phyloP scores from a whole-genome alignment of 2,888 invertebrate species.

The Seira ritae region DNA sequence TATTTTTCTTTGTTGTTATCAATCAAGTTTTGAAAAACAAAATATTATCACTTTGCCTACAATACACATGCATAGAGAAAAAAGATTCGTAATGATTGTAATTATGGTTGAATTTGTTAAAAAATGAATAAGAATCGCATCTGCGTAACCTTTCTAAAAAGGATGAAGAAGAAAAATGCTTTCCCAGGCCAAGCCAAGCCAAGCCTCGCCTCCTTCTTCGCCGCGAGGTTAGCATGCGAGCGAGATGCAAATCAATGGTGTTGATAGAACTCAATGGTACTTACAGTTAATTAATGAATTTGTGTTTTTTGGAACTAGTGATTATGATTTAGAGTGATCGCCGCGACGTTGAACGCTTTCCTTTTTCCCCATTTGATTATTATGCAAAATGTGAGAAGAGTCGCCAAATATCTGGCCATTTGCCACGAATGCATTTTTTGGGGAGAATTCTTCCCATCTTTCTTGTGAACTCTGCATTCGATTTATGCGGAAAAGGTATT shows the following conservation, averaged over 20 bases:
- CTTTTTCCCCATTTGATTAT: background rate
- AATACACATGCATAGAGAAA: background rate
- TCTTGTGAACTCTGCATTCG: constrained; percentile 30
- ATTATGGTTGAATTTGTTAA: constrained; percentile 54
- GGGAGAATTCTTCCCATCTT: constrained; percentile 34
- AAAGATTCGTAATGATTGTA: constrained; percentile 28
- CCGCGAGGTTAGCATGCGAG: constrained; percentile 39
- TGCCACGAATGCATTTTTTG: constrained; percentile 35
- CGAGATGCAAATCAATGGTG: constrained; percentile 5
- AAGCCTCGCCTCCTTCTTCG: background rate
- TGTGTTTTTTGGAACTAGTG: constrained; percentile 12
- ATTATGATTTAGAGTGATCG: constrained; percentile 26
- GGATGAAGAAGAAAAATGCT: constrained; percentile 24
- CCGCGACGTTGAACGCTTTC: background rate
- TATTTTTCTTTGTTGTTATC: constrained; percentile 1
- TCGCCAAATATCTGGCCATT: constrained; percentile 25
- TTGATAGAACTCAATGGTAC: constrained; percentile 19
- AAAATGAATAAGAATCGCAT: constrained; percentile 6
- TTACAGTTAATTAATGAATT: constrained; percentile 33
- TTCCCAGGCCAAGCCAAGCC: constrained; percentile 16
- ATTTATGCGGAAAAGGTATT: constrained; percentile 14
- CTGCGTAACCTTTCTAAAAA: constrained; percentile 39
- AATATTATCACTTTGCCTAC: constrained; percentile 10
- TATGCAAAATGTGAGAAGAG: background rate
- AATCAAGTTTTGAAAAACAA: constrained; percentile 20